Conservation (phyloP, 2,888 invertebrate genomes). For the Noctua pronuba region DNA sequence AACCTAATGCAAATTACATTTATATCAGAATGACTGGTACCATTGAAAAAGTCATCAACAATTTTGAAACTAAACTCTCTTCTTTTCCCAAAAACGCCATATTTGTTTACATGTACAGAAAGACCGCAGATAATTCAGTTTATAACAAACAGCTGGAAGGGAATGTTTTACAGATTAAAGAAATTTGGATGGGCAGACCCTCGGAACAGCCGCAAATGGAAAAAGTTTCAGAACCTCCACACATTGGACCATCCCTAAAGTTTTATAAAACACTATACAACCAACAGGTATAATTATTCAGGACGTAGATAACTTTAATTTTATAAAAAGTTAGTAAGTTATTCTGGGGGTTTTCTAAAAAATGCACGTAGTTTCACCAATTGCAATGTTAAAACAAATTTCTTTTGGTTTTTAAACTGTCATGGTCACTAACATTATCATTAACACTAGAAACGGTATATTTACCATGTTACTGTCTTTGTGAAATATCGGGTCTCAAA, state of each 20-base stretch:
- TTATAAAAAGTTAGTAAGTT: background rate
- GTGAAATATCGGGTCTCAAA: too few species aligned
- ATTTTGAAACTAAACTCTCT: background rate
- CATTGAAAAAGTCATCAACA: background rate
- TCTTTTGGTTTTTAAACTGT: too few species aligned
- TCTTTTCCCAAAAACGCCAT: background rate
- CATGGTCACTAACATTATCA: too few species aligned
- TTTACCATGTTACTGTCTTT: too few species aligned
- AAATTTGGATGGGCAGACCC: slow-evolving; percentile 25
- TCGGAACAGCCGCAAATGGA: slow-evolving; percentile 61
- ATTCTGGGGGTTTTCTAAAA: background rate
- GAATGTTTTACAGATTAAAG: slow-evolving; percentile 64
- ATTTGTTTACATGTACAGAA: background rate
- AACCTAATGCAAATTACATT: background rate
- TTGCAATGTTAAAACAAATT: too few species aligned
- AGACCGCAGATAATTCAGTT: slow-evolving; percentile 5
- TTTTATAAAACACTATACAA: slow-evolving; percentile 32
- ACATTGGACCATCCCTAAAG: slow-evolving; percentile 47
- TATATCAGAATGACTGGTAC: background rate
- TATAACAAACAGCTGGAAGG: slow-evolving; percentile 25
- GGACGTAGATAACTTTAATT: background rate
- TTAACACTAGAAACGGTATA: too few species aligned
- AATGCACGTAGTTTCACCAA: too few species aligned
- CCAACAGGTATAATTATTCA: slow-evolving; percentile 18
- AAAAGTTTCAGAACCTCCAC: slow-evolving; percentile 58